These are phyloP conservation scores for Solea solea DNA, from an alignment of 2,113 vertebrate genomes.

Conservation along the genomic window DNA sequence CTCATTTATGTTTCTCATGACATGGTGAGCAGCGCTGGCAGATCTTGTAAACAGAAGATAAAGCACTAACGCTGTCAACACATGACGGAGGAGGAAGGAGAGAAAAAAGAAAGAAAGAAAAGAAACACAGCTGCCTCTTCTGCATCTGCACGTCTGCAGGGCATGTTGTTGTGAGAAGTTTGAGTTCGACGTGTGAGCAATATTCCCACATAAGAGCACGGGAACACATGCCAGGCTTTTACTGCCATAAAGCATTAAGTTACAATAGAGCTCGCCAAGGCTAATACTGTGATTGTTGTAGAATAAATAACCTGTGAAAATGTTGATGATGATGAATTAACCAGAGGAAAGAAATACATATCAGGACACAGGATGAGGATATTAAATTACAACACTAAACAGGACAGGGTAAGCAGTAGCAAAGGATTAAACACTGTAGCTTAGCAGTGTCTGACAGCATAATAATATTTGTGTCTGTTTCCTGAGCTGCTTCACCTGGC, in stretches of 20 bases:
- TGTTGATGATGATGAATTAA: constrained; percentile 65
- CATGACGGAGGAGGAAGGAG: background rate
- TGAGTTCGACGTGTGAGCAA: constrained; percentile 52
- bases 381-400: constrained; percentile 48
- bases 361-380: constrained; percentile 30
- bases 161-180: constrained; percentile 37
- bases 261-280: constrained; percentile 54
- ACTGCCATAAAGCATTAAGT: constrained; percentile 48
- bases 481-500: constrained; percentile 63
- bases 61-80: constrained; percentile 17
- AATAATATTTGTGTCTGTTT: constrained; percentile 58
- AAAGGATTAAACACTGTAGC: constrained; percentile 55
- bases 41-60: constrained; percentile 43
- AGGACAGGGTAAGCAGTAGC: constrained; percentile 39
- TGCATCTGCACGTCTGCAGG: constrained; percentile 21
- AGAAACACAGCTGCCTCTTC: background rate
- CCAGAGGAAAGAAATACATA: constrained; percentile 41
- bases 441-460: constrained; percentile 47
- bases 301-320: constrained; percentile 45
- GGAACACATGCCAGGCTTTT: constrained; percentile 22
- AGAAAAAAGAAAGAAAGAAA: background rate
- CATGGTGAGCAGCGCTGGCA: constrained; percentile 33
- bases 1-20: constrained; percentile 50
- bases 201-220: constrained; percentile 45
- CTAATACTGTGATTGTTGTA: constrained; percentile 56